Base-by-base conservation (phyloP, 1,140 invertebrate genomes). In the Diorhabda elongata region DNA sequence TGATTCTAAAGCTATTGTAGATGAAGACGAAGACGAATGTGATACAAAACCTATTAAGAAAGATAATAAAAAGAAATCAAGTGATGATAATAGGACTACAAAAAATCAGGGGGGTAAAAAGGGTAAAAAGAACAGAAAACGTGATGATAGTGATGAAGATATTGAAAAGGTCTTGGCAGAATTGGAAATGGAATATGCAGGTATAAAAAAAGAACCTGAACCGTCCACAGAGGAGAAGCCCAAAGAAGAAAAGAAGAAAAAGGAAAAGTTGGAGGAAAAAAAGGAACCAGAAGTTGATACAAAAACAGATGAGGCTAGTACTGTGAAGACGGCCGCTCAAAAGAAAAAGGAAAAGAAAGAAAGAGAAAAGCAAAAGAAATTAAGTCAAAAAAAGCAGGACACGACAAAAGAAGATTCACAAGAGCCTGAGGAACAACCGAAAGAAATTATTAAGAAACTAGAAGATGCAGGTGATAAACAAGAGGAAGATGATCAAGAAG, bases 261-360 rank as follows among this genome's bases (percentile, higher is more conserved):
- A 72, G 59, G 71, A 74, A 64, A 11, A 61, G 58, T 44, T 61
- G 5, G 70, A 67, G 66, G 67, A 70, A 67, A 60, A 61, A 52
- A 62, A 58, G 45, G 83, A 83, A 41, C 79, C 82, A 56, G 81
- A 76, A 47, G 83, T 83, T 68, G 78, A 84, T 75, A 82, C 84
- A 75, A 81, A 67, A 45, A 52, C 79, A 58, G 84, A 84, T 71
- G 87, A 87, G 47, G 87, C 78, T 69, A 85, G 83, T 44, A 90
- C 90, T 7, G 87, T 94, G 41, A 94, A 94, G 82, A 89, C 90
- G 42, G 91, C 92, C 26, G 91, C 92, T 9, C 91, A 92, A 77
- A 94, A 94, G 79, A 93, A 92, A 73, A 93, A 93, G 77, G 92
- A 94, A 74, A 94, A 94, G 73, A 93, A 93, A 78, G 92, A 94